Evolutionary conservation across 2,797 vertebrate genomes (phyloP), one percentile per base, ranked within the genome.

Genomic region (Spea hammondii): DNA sequence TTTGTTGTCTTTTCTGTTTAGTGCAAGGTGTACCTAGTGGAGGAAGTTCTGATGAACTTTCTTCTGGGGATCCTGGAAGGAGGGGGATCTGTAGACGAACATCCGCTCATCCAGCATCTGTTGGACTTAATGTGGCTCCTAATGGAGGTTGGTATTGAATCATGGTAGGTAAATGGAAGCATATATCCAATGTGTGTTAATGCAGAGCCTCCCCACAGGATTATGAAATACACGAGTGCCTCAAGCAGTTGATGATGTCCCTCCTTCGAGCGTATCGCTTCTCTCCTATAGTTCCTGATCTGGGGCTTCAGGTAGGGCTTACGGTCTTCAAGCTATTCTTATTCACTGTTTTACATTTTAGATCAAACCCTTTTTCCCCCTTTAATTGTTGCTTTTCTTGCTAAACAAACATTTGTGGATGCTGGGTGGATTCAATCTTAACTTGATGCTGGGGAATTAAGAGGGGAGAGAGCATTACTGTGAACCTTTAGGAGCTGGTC

Each of bases 231-330:
- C 96, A 94, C 0, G 97, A 98, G 85, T 99, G 97, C 85, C 93
- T 99, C 87, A 99, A 97, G 86, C 97, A 98, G 88, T 86, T 99
- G 83, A 93, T 98, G 95, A 98, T 98, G 97, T 97, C 97, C 3
- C 89, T 99, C 68, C 91, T 99, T 78, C 92, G 97, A 60, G 96
- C 97, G 0, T 98, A 98, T 85, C 95, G 97, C 14, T 99, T 99
- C 90, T 98, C 97, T 0, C 97, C 97, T 66, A 98, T 99, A 82
- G 95, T 98, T 85, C 97, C 96, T 50, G 97, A 99, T 88, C 87
- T 99, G 66, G 94, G 96, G 80, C 94, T 98, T 85, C 97, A 99
- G 93, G 97, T 97, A 82, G 84, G 86, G 11, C 17, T 12, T 11
- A 1, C 5, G 11, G 8, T 45, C 4, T 17, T 17, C 4, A 10